Percentiles rank a stretch among this genome's conserved stretches.
Evolutionary conservation across 2,797 vertebrate genomes (phyloP).

Genomic region (Loris lydekkerianus): DNA sequence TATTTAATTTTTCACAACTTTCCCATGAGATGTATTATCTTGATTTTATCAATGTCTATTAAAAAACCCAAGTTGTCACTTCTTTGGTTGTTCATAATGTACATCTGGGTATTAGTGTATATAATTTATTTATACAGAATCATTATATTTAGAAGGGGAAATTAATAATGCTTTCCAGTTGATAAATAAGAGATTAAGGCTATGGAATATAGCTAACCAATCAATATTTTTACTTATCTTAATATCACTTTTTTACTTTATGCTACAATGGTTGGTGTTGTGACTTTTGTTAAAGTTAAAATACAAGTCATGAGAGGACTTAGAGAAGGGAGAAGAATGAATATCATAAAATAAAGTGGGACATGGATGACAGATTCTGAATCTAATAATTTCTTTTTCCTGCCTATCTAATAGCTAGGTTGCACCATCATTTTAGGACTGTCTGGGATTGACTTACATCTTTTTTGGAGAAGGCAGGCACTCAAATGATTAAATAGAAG

Average conservation of each 20-base stretch:
- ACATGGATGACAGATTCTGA: neutral
- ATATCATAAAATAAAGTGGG: neutral
- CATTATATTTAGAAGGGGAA: neutral
- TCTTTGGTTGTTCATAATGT: slow-evolving; percentile 16
- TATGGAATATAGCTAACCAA: neutral
- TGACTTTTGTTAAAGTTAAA: slow-evolving; percentile 46
- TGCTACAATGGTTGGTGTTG: neutral
- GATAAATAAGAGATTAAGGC: neutral
- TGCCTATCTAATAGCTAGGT: neutral
- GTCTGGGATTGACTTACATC: neutral
- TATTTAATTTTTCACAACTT: slow-evolving; percentile 1
- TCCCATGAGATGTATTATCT: neutral
- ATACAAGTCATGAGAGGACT: slow-evolving; percentile 1
- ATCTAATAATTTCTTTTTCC: neutral
- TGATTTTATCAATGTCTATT: slow-evolving; percentile 12
- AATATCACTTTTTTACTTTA: slow-evolving; percentile 53
- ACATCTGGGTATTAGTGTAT: neutral
- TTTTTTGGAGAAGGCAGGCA: neutral
- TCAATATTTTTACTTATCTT: neutral
- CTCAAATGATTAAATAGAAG: neutral
- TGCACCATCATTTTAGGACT: neutral
- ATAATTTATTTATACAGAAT: neutral
- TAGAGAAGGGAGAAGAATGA: neutral
- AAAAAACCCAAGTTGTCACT: neutral
- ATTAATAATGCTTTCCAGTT: neutral